Evolutionary conservation across 1,140 invertebrate species (phyloP), one percentile per base, ranked within the genome.

Genomic region (Psilanteris sp.): DNA sequence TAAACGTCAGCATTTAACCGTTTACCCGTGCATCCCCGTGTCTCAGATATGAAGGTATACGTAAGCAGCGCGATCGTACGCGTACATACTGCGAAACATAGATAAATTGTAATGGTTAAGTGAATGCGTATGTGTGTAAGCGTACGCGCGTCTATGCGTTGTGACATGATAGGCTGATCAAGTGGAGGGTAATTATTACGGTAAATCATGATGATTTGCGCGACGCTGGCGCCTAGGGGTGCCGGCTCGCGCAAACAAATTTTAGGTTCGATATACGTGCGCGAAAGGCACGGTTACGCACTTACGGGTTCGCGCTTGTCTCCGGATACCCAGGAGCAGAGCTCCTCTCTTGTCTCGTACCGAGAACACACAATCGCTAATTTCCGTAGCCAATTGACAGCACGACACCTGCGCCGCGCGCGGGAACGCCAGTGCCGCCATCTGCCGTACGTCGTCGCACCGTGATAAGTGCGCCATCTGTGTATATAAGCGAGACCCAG

Each of bases 201-300:
- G 13, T 27, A 22, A 43, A 41, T 14, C n/a, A 20, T 20, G 11
- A 44, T 43, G 10, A 43, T 18, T 29, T 34, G 44, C 39, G 26
- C 16, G 43, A 43, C 43, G n/a, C 44, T 68, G 43, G 34, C 29
- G 34, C 15, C 9, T 20, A 15, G 29, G 3, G 1, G 41, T 20
- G 43, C 39, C 27, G 43, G 26, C 27, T 5, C 14, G 13, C 16
- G 27, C 20, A 22, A n/a, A 36, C 22, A n/a, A 50, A 61, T 54
- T 61, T 67, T 74, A 67, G 61, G 61, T 74, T 67, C 71, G 61
- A 74, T 67, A 66, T 32, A 57, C 29, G 54, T 29, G 41, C 37
- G 62, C 26, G 18, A 44, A 22, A 27, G n/a, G 44, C 37, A 61
- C 54, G 59, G 29, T 26, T 41, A 50, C 52, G 59, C 68, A 55